Base-by-base conservation (phyloP, 2,888 invertebrate genomes). In the Cataglyphis altisquamis region DNA sequence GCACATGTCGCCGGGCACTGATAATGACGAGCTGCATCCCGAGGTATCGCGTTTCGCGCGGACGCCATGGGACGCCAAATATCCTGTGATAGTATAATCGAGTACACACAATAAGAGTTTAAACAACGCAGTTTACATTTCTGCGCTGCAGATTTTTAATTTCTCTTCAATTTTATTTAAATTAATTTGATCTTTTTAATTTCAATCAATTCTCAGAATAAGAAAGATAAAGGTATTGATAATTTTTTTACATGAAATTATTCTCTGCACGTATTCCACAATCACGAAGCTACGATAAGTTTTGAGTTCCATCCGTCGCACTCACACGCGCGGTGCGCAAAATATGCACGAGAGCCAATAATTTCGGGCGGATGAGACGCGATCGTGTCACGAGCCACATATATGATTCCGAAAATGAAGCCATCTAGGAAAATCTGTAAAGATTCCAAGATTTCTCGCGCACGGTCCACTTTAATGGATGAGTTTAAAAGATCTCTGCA, bases 401-500 rank as follows among this genome's bases (percentile, higher is more conserved):
- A 82, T 82, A 85, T 52, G 78, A 72, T 70, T 70, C 41, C 45
- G 72, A 41, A 78, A 78, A 78, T 3, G 32, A 18, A 57, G 72
- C 67, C 83, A 74, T 87, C n/a, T 64, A 10, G 29, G 29, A 66
- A 68, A 68, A 77, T 29, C 15, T 12, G 72, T 68, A 60, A 32
- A 39, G 15, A 4, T 21, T 25, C 15, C 25, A 41, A 57, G 39
- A 82, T 66, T 70, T 62, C 39, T 32, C 62, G 15, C 21, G 66
- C 60, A 57, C 45, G 25, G 41, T 66, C 75, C 68, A 68, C 78
- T 39, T 85, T 87, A 78, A 74, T 78, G 81, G 77, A 64, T 25
- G 73, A 77, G 64, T 63, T 81, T 84, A 63, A 86, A 88, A 86
- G 85, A 88, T 82, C 29, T 29, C 29, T 2, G 84, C 82, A 81